phyloP scores from a whole-genome alignment of 2,797 vertebrate genomes.

The Sebastes dallii region DNA sequence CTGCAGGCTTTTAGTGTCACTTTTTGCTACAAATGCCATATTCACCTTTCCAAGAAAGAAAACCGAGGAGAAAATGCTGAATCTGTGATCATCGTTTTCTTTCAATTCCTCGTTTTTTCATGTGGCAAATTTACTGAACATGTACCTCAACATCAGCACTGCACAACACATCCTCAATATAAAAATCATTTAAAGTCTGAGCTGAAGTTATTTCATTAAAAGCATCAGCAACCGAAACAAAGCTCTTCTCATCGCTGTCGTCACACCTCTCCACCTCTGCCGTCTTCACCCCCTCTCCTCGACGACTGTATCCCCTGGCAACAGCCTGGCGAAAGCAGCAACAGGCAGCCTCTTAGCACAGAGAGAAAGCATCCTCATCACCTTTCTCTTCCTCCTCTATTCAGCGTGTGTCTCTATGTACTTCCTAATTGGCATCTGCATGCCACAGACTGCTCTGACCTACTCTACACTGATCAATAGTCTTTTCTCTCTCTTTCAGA shows the following conservation, averaged over 20 bases:
- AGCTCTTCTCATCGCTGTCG: conserved; percentile 33
- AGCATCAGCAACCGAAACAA: conserved; percentile 10
- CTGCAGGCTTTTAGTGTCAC: not conserved
- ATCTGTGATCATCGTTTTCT: not conserved
- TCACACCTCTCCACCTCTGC: conserved; percentile 49
- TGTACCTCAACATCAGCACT: not conserved
- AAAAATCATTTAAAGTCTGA: not conserved
- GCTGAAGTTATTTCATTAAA: conserved; percentile 6
- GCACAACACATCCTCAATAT: not conserved
- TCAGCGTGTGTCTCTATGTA: not conserved
- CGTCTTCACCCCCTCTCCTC: not conserved
- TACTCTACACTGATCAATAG: conserved; percentile 29
- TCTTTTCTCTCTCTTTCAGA: conserved; percentile 15
- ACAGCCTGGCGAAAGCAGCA: conserved; percentile 64
- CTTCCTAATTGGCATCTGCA: no score
- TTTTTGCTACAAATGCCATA: not conserved
- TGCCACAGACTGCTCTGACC: conserved; percentile 11
- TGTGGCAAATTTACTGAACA: not conserved
- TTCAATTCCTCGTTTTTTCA: not conserved
- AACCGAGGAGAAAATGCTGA: not conserved
- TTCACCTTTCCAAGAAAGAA: not conserved
- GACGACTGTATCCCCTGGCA: conserved; percentile 72
- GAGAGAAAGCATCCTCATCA: conserved; percentile 25
- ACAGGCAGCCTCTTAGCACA: conserved; percentile 51
- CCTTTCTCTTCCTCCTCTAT: not conserved